A percentile compares a stretch with the other conserved stretches of the same genome.
Conservation (phyloP, 2,113 vertebrate species). For the Apus apus region DNA sequence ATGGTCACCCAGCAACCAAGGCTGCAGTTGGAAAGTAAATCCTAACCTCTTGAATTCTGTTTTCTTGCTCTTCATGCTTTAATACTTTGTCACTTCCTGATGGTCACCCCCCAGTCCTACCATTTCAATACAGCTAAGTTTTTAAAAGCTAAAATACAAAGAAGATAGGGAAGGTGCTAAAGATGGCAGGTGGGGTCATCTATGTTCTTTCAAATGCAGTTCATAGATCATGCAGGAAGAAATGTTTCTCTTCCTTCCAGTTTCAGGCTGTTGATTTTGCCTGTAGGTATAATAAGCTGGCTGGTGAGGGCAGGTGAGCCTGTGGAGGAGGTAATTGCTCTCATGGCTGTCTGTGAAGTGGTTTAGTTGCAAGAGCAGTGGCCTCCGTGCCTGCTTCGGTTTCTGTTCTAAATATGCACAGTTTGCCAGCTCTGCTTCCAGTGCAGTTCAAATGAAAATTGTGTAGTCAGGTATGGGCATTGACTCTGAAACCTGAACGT, state of each 20-base stretch:
- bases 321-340: rapidly evolving
- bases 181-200: background rate
- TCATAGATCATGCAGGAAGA: background rate
- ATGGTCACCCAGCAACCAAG: background rate
- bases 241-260: background rate
- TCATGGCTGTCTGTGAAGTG: rapidly evolving
- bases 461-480: background rate
- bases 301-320: background rate
- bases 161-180: background rate
- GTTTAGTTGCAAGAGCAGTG: background rate
- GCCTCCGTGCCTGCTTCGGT: rapidly evolving
- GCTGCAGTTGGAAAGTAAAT: background rate
- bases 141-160: background rate
- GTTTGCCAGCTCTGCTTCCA: background rate
- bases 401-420: rapidly evolving
- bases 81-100: background rate
- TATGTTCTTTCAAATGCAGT: background rate
- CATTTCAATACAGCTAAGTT: background rate
- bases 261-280: background rate
- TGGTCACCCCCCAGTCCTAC: background rate
- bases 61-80: background rate
- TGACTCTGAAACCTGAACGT: background rate
- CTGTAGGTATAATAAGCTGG: background rate
- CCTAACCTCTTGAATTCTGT: background rate
- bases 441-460: background rate